These are phyloP conservation scores for Lethenteron camtschaticum DNA, from an alignment of 2,113 vertebrate species.

Conservation along the genomic window DNA sequence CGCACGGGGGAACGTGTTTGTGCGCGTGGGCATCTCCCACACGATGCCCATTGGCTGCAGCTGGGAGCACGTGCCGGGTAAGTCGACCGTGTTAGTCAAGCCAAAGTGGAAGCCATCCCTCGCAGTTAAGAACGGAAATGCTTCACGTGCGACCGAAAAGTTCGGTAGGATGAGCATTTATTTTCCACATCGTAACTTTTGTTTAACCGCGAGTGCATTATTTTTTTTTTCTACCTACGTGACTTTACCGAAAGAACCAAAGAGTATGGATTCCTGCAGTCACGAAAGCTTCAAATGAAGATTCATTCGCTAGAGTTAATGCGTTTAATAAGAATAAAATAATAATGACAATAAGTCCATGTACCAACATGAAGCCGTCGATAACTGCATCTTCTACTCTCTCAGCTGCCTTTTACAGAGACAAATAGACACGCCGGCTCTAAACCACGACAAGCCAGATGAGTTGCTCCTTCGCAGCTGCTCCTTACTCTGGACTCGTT, in stretches of 20 bases:
- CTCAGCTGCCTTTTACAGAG: not conserved
- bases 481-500: too few relatives aligned
- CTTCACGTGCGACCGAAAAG: too few relatives aligned
- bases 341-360: not conserved
- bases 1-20: slow-evolving; percentile 53
- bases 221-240: not conserved
- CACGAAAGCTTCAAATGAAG: not conserved
- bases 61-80: slow-evolving; percentile 90
- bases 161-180: not conserved
- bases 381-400: not conserved
- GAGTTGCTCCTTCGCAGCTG: too few relatives aligned
- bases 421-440: too few relatives aligned
- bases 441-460: too few relatives aligned
- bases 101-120: not conserved
- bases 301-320: not conserved
- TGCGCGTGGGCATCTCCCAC: slow-evolving; percentile 56
- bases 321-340: not conserved
- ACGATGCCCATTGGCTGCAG: slow-evolving; percentile 84
- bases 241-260: not conserved
- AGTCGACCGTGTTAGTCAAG: slow-evolving; percentile 1
- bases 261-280: not conserved
- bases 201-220: not conserved
- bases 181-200: not conserved
- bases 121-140: not conserved
- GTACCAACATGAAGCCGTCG: not conserved